phyloP scores from a whole-genome alignment of 2,797 vertebrate species.

The Halcyon badia region DNA sequence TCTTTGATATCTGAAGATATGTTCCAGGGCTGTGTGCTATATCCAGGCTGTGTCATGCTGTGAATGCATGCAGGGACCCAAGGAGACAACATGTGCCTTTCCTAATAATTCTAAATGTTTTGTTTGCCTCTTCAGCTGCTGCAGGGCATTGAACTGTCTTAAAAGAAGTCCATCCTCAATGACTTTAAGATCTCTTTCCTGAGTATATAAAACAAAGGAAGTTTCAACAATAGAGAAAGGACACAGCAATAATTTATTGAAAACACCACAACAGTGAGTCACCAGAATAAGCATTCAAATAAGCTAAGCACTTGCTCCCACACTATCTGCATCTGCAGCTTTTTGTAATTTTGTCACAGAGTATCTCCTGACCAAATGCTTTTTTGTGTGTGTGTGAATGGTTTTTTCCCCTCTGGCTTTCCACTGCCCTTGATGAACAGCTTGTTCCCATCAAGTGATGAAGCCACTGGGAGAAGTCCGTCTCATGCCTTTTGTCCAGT shows the following conservation, averaged over 20 bases:
- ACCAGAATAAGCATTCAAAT: neutral
- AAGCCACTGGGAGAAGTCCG: neutral
- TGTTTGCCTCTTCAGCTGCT: slow-evolving; percentile 15
- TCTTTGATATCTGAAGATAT: neutral
- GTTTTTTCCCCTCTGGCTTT: neutral
- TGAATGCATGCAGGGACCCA: neutral
- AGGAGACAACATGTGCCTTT: neutral
- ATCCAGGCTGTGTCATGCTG: neutral
- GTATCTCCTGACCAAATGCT: neutral
- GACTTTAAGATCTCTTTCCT: slow-evolving; percentile 4
- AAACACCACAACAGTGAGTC: neutral
- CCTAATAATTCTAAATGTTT: slow-evolving; percentile 21
- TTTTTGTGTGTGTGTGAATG: neutral
- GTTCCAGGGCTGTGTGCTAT: neutral
- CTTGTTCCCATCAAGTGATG: neutral
- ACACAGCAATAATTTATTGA: neutral
- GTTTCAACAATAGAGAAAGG: slow-evolving; percentile 26
- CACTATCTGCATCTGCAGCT: neutral
- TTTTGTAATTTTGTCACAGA: neutral
- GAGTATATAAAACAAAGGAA: slow-evolving; percentile 14
- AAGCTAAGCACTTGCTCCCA: neutral
- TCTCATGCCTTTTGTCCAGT: neutral
- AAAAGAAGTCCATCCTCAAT: neutral
- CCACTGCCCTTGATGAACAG: neutral
- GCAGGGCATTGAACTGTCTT: neutral